These are phyloP conservation scores for Ormyrus nitidulus DNA, from an alignment of 2,888 invertebrate species.

Conservation along the genomic window DNA sequence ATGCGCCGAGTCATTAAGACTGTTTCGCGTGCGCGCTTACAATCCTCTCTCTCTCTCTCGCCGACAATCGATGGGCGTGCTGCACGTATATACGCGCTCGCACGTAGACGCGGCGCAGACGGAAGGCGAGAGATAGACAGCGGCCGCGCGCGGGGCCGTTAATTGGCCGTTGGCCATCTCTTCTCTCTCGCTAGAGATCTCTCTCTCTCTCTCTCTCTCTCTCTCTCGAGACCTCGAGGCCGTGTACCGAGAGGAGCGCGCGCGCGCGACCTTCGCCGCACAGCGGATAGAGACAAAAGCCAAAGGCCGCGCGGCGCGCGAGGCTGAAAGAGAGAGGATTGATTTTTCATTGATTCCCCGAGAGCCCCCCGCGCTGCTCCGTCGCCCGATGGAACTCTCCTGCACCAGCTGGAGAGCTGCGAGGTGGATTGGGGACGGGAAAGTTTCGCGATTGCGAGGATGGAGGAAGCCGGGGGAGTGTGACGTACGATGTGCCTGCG, in stretches of 20 bases:
- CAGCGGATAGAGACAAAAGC: conserved; percentile 23
- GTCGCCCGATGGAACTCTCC: not conserved
- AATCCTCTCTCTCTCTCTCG: not conserved
- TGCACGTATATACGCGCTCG: not conserved
- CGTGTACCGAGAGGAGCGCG: conserved; percentile 13
- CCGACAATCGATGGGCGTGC: conserved; percentile 45
- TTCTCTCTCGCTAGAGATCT: conserved; percentile 44
- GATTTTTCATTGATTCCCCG: conserved; percentile 37
- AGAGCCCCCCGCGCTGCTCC: not conserved
- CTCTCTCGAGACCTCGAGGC: conserved; percentile 46
- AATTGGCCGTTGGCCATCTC: conserved; percentile 54
- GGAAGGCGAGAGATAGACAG: not conserved
- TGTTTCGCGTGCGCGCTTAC: not conserved
- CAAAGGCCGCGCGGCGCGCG: conserved; percentile 14
- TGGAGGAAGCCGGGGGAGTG: not conserved
- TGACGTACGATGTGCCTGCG: not conserved
- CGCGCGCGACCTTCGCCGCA: conserved; percentile 42
- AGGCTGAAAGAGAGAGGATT: conserved; percentile 25
- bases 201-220: conserved; percentile 5
- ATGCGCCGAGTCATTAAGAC: conserved; percentile 33
- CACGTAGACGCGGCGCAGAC: not conserved
- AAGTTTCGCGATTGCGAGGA: not conserved
- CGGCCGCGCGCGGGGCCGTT: conserved; percentile 22
- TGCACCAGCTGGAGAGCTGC: not conserved
- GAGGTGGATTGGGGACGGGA: not conserved